Evolutionary conservation across 2,113 vertebrate species (phyloP).

Genomic region (Phycodurus eques): DNA sequence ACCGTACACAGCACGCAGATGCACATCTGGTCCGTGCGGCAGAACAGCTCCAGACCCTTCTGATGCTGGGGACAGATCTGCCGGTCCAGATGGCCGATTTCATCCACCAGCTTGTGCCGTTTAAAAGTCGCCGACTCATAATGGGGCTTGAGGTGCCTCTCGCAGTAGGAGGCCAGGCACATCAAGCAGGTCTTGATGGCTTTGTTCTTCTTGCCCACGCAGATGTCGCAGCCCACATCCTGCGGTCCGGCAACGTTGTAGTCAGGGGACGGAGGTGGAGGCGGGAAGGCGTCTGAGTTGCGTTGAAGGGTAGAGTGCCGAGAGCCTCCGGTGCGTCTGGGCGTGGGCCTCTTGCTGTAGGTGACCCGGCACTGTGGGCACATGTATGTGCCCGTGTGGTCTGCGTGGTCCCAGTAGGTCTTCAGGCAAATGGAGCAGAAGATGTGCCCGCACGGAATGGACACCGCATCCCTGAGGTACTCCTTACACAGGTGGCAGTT

Average conservation of each 20-base stretch:
- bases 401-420: constrained; percentile 79
- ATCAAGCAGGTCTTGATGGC: constrained; percentile 86
- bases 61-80: constrained; percentile 79
- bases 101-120: constrained; percentile 85
- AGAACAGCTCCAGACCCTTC: constrained; percentile 79
- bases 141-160: constrained; percentile 85
- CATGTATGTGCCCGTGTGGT: constrained; percentile 63
- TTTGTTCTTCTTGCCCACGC: constrained; percentile 77
- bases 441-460: constrained; percentile 75
- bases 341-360: constrained; percentile 76
- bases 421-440: constrained; percentile 77
- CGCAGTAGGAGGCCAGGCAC: constrained; percentile 90
- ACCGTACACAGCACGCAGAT: constrained; percentile 78
- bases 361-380: constrained; percentile 74
- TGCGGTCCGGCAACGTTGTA: constrained; percentile 74
- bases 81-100: constrained; percentile 62
- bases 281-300: constrained; percentile 59
- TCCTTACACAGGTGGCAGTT: constrained; percentile 77
- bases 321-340: constrained; percentile 58
- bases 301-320: constrained; percentile 46
- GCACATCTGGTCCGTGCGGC: constrained; percentile 66
- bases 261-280: constrained; percentile 73
- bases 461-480: constrained; percentile 71
- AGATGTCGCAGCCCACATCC: constrained; percentile 79
- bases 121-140: constrained; percentile 83